Percentiles rank a stretch among this genome's conserved stretches.
Conservation (phyloP, 2,888 invertebrate genomes). For the Acleris laterana region DNA sequence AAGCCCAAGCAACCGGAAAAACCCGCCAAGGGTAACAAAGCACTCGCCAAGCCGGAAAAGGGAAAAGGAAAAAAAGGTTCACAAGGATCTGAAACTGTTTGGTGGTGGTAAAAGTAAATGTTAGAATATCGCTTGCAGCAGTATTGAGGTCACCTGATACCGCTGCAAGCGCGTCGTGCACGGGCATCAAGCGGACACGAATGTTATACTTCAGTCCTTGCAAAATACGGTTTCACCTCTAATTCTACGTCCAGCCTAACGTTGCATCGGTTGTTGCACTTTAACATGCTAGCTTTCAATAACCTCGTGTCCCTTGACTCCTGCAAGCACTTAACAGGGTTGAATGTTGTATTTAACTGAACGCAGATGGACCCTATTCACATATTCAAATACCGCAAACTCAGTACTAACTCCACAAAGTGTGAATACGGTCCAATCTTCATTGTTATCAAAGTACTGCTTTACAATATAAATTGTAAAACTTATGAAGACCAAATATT, state of each 20-base stretch:
- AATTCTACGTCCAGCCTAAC: constrained; percentile 62
- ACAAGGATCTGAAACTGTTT: constrained; percentile 93
- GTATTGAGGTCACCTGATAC: constrained; percentile 56
- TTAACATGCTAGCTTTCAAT: constrained; percentile 71
- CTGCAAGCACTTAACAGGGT: constrained; percentile 78
- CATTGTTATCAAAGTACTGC: constrained; percentile 62
- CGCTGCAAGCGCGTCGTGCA: constrained; percentile 66
- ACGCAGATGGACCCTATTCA: constrained; percentile 68
- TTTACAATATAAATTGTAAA: constrained; percentile 64
- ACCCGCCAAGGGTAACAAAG: constrained; percentile 76
- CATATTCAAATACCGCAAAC: constrained; percentile 45
- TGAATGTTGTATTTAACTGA: constrained; percentile 75
- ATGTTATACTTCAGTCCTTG: constrained; percentile 61
- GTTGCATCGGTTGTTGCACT: constrained; percentile 64
- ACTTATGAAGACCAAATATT: constrained; percentile 75
- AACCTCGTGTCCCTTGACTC: constrained; percentile 82
- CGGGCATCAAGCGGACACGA: constrained; percentile 79
- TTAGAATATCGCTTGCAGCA: constrained; percentile 61
- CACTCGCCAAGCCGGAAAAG: constrained; percentile 84
- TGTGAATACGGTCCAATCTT: constrained; percentile 61
- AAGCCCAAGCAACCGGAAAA: constrained; percentile 66
- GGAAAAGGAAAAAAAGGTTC: constrained; percentile 91
- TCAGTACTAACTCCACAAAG: constrained; percentile 45
- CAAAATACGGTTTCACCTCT: constrained; percentile 55
- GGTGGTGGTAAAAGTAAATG: constrained; percentile 88